A percentile compares a stretch with the other conserved stretches of the same genome.
These are phyloP conservation scores for Cygnus olor DNA, from an alignment of 2,797 vertebrate genomes.

Conservation along the genomic window DNA sequence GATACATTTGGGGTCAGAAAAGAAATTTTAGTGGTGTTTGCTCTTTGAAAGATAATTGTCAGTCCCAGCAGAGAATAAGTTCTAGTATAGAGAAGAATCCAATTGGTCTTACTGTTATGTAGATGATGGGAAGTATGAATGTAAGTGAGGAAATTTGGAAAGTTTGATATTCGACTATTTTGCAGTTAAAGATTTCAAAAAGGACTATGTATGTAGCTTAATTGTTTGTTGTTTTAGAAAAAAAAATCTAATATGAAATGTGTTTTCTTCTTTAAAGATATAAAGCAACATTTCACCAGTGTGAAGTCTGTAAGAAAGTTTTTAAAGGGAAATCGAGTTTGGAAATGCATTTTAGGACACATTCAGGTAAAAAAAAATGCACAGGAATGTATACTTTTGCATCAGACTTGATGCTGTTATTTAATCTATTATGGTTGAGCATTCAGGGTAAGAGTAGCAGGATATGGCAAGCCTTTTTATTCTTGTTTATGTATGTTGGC, in stretches of 20 bases:
- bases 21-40: neutral
- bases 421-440: neutral
- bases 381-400: neutral
- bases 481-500: neutral
- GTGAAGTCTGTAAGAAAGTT: constrained; percentile 99
- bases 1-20: neutral
- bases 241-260: neutral
- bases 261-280: constrained; percentile 83
- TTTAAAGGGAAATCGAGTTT: constrained; percentile 98
- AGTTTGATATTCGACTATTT: neutral
- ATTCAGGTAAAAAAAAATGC: constrained; percentile 87
- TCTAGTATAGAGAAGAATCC: neutral
- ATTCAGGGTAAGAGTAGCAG: neutral
- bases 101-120: neutral
- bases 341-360: constrained; percentile 98
- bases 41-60: neutral
- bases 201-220: neutral
- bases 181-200: neutral
- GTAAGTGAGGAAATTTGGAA: neutral
- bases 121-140: neutral
- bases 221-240: neutral
- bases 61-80: neutral
- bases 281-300: constrained; percentile 96
- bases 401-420: neutral
- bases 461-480: neutral